A percentile compares a stretch with the other conserved stretches of the same genome.
These are phyloP conservation scores for Amblyraja radiata DNA, from an alignment of 2,797 vertebrate genomes.

Conservation along the genomic window DNA sequence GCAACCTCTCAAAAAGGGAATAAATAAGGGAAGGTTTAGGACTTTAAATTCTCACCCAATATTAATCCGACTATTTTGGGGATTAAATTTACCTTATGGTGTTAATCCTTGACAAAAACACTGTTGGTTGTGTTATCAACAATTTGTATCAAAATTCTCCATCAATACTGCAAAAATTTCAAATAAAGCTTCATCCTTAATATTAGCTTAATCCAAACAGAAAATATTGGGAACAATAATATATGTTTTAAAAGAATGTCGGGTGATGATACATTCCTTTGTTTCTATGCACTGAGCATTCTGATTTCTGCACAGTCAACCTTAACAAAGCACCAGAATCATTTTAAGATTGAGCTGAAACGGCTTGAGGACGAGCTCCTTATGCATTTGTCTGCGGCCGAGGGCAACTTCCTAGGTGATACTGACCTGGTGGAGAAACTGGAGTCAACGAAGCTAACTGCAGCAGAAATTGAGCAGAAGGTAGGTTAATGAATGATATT, in stretches of 20 bases:
- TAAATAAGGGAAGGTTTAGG: background rate
- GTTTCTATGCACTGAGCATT: background rate
- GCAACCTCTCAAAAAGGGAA: background rate
- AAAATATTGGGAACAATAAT: background rate
- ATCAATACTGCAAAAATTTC: background rate
- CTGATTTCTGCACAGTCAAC: slow-evolving; percentile 50
- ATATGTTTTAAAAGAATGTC: background rate
- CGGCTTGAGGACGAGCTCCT: slow-evolving; percentile 67
- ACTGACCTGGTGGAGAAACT: slow-evolving; percentile 70
- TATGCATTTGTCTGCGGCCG: slow-evolving; percentile 63
- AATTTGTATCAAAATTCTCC: background rate
- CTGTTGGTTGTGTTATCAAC: background rate
- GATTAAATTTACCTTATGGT: background rate
- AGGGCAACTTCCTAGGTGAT: slow-evolving; percentile 65
- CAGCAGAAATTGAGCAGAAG: slow-evolving; percentile 64
- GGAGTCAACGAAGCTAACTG: slow-evolving; percentile 64
- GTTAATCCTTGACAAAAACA: background rate
- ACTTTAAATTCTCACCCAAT: background rate
- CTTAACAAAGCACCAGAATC: slow-evolving; percentile 70
- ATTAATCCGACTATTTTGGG: background rate
- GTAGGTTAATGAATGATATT: slow-evolving; percentile 43
- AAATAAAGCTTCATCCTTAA: background rate
- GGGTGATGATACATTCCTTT: background rate
- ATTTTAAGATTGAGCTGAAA: slow-evolving; percentile 70
- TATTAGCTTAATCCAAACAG: background rate